phyloP scores from a whole-genome alignment of 2,797 vertebrate species.

The Rhynchonycteris naso region DNA sequence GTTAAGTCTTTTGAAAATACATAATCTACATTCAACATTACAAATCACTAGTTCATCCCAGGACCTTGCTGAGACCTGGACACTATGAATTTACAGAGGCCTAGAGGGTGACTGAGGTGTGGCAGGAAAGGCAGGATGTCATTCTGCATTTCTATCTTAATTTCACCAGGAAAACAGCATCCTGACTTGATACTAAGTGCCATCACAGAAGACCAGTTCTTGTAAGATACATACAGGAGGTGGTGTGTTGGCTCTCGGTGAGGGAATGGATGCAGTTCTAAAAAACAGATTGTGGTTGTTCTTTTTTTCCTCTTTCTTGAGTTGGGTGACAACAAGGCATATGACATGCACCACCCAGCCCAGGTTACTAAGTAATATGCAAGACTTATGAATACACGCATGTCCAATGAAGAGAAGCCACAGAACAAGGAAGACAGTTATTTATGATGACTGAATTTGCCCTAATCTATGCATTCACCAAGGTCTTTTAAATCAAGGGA shows the following conservation, averaged over 20 bases:
- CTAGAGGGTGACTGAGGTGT: neutral
- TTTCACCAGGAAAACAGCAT: neutral
- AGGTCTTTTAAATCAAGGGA: neutral
- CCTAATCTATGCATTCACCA: neutral
- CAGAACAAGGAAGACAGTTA: neutral
- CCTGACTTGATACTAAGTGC: neutral
- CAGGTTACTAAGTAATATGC: slow-evolving; percentile 18
- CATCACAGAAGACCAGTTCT: neutral
- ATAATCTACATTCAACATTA: neutral
- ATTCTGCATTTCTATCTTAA: neutral
- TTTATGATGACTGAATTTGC: slow-evolving; percentile 17
- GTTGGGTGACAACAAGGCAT: slow-evolving; percentile 10
- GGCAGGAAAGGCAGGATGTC: neutral
- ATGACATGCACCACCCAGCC: neutral
- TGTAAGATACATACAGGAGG: neutral
- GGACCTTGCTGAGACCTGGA: neutral
- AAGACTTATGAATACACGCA: neutral
- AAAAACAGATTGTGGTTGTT: slow-evolving; percentile 27
- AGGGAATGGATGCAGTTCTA: neutral
- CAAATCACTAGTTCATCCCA: neutral
- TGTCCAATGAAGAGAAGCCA: neutral
- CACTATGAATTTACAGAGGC: slow-evolving; percentile 11
- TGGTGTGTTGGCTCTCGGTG: neutral
- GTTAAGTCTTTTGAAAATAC: neutral
- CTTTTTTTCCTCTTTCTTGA: neutral